Evolutionary conservation across 2,797 vertebrate species (phyloP), one percentile per base, ranked within the genome.

Genomic region (Pyrocephalus nanus): DNA sequence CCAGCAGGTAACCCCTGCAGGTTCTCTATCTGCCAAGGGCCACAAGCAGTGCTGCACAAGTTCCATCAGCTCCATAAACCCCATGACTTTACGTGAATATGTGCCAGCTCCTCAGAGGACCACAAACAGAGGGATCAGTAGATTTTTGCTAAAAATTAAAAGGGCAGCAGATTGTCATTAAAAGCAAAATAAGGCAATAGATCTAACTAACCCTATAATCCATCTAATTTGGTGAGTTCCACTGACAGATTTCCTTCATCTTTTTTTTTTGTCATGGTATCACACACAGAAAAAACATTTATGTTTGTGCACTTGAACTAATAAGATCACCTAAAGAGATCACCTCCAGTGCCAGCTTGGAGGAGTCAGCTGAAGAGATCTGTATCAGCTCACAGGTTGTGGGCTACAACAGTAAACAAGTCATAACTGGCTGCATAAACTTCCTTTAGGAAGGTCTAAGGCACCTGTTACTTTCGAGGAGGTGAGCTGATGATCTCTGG

Each of bases 351-450:
- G 22, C 12, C 36, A 43, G 27, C 48, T 67, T 48, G 45, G 32
- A 78, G 38, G 51, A 92, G 67, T 27, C 45, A 29, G 58, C 21
- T 60, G 34, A 74, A 84, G 36, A 81, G 3, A 54, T 42, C 23
- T 72, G 21, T 0, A 0, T 36, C 20, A 17, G 18, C 14, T 57
- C 57, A 45, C 14, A 45, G 29, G 8, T 66, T 65, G 27, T 9
- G 0, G 6, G 23, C 47, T 54, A 29, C 54, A 77, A 6, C 14
- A 36, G 12, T 9, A 64, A 19, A 65, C 26, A 78, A 57, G 42
- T 36, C 1, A 23, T 6, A 72, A 18, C 5, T 76, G 21, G 4
- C 11, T 73, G 29, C 14, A 60, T 43, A 55, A 91, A 74, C 19
- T 47, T 47, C 45, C 26, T 16, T 42, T 43, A 57, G 54, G 19